A percentile compares a stretch with the other conserved stretches of the same genome.
These are phyloP conservation scores for Zeugodacus cucurbitae DNA, from an alignment of 1,140 invertebrate species.

Conservation along the genomic window DNA sequence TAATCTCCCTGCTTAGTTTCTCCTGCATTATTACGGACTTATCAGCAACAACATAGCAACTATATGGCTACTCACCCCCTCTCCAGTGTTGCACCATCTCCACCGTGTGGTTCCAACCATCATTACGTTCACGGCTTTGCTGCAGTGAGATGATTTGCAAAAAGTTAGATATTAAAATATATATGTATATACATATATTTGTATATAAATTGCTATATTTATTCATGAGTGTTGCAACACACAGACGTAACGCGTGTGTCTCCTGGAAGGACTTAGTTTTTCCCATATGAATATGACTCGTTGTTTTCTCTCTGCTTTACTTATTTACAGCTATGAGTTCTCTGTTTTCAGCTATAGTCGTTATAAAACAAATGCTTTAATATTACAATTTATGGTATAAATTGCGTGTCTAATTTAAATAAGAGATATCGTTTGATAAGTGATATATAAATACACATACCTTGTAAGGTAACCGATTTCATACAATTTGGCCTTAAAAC, in stretches of 20 bases:
- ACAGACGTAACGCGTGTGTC: neutral
- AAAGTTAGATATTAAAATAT: constrained; percentile 11
- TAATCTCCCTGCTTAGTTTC: neutral
- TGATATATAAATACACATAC: too few relatives aligned
- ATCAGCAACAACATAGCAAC: neutral
- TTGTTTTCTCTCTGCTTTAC: neutral
- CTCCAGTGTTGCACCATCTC: neutral
- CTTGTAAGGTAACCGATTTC: too few relatives aligned
- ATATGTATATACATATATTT: neutral
- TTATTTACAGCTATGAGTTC: neutral
- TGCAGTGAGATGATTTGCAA: constrained; percentile 12
- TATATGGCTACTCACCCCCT: neutral
- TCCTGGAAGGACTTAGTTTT: neutral
- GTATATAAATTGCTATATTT: neutral
- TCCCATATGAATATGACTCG: neutral
- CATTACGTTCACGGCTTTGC: neutral
- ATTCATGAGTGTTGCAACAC: neutral
- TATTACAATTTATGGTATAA: too few relatives aligned
- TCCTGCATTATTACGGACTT: neutral
- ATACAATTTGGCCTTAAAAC: too few relatives aligned
- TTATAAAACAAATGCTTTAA: too few relatives aligned
- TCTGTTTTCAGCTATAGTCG: too few relatives aligned
- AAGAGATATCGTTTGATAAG: too few relatives aligned
- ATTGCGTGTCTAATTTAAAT: too few relatives aligned
- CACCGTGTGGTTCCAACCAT: neutral